phyloP scores from a whole-genome alignment of 2,888 invertebrate species.

The Limnephilus lunatus region DNA sequence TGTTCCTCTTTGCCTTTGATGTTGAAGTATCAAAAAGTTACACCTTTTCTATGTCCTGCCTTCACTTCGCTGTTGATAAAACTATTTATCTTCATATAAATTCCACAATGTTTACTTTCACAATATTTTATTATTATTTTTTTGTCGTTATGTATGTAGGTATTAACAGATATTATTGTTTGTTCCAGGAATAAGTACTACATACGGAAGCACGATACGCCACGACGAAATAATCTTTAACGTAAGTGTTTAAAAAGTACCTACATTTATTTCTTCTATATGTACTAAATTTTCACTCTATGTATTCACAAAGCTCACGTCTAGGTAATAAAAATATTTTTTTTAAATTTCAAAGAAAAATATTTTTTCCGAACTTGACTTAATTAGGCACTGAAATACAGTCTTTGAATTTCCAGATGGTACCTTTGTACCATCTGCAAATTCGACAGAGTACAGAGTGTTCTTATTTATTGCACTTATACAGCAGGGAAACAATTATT shows the following conservation, averaged over 20 bases:
- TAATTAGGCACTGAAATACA: too few relatives aligned
- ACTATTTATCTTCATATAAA: not conserved
- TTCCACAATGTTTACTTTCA: not conserved
- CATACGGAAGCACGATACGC: not conserved
- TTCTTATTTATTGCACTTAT: not conserved
- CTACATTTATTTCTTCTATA: not conserved
- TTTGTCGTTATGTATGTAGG: not conserved
- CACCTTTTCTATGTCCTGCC: conserved; percentile 4
- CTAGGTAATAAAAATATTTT: too few relatives aligned
- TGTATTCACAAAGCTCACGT: not conserved
- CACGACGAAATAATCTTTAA: not conserved
- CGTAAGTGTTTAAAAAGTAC: conserved; percentile 3
- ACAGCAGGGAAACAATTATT: too few relatives aligned
- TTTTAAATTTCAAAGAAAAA: not conserved
- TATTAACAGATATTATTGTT: not conserved
- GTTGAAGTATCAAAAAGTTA: not conserved
- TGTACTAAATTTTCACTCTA: not conserved
- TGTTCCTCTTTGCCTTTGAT: not conserved
- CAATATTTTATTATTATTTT: not conserved
- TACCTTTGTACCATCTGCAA: too few relatives aligned
- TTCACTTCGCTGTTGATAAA: not conserved
- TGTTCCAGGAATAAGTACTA: conserved; percentile 18
- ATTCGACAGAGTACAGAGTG: not conserved
- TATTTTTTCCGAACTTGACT: too few relatives aligned
- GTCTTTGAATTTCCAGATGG: not conserved